Conservation (phyloP, 92 coral and sea anemone species). For the Palythoa grandiflora region DNA sequence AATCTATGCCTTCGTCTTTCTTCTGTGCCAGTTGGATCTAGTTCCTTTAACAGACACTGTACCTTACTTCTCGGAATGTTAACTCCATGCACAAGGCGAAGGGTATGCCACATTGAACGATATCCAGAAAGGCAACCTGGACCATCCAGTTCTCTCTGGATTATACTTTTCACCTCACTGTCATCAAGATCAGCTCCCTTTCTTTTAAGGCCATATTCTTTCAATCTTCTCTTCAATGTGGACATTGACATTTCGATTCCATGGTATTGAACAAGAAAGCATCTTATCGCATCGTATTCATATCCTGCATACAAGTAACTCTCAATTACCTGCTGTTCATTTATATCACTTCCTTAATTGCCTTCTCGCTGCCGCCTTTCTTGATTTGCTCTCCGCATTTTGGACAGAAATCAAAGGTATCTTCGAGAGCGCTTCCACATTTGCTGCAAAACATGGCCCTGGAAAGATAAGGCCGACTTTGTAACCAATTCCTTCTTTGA, state of each 20-base stretch:
- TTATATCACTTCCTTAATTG: not conserved
- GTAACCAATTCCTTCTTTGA: not conserved
- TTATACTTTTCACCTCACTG: slow-evolving; percentile 11
- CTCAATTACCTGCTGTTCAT: slow-evolving; percentile 20
- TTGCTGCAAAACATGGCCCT: not conserved
- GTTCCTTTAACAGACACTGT: slow-evolving; percentile 58
- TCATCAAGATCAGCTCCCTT: slow-evolving; percentile 41
- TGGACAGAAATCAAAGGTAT: slow-evolving; percentile 44
- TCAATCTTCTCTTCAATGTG: slow-evolving; percentile 51
- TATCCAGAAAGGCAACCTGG: slow-evolving; percentile 59
- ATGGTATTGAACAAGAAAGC: slow-evolving; percentile 47
- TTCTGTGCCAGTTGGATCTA: slow-evolving; percentile 63
- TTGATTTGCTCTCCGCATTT: slow-evolving; percentile 27
- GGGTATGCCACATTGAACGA: slow-evolving; percentile 67
- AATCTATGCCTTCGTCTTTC: slow-evolving; percentile 65
- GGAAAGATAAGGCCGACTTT: not conserved
- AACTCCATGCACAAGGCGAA: slow-evolving; percentile 59
- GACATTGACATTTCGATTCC: slow-evolving; percentile 50
- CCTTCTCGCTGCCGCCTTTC: not conserved
- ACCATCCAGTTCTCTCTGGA: slow-evolving; percentile 59
- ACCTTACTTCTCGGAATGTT: slow-evolving; percentile 60
- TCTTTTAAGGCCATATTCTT: slow-evolving; percentile 40
- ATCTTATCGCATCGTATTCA: slow-evolving; percentile 39
- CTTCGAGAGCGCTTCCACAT: slow-evolving; percentile 18
- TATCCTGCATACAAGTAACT: slow-evolving; percentile 24